Base-by-base conservation (phyloP, 30 jellyfish, hydroid and myxozoan species). In the Kudoa iwatai region DNA sequence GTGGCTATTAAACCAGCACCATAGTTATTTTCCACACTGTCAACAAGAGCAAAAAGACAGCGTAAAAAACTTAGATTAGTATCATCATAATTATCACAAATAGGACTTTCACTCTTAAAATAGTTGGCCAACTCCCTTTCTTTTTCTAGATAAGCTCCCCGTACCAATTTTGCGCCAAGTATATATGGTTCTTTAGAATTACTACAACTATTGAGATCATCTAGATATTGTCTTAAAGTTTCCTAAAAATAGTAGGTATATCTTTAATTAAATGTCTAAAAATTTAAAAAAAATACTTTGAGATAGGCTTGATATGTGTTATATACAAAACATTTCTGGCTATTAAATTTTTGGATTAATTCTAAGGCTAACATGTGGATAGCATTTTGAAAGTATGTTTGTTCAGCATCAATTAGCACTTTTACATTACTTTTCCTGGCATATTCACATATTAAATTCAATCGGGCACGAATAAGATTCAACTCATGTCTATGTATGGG, bases 131-230 rank as follows among this genome's bases (percentile, higher is more conserved):
- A 58, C 13, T 53, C 57, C 19, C 90, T 21, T 33, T 68, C 90
- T 43, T 68, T 84, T 45, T 68, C 90, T 85, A 68, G 59, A 55
- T 68, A 68, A 11, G 90, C 90, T 20, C 90, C 90, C 34, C 90
- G 90, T 1, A 68, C 90, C 16, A 68, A 50, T 44, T 68, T 68
- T 1, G 71, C 82, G 13, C 64, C 90, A 24, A 58, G 59, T 20
- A n/a, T n/a, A n/a, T n/a, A n/a, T n/a, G n/a, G n/a, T n/a, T n/a
- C n/a, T n/a, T n/a, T n/a, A n/a, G n/a, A n/a, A n/a, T n/a, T n/a
- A n/a, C n/a, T n/a, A n/a, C n/a, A n/a, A n/a, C n/a, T n/a, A n/a
- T n/a, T n/a, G n/a, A n/a, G n/a, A n/a, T n/a, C n/a, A n/a, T n/a
- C n/a, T n/a, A n/a, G n/a, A n/a, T n/a, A n/a, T n/a, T n/a, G n/a